Evolutionary conservation across 2,888 invertebrate species (phyloP).

Genomic region (Eristalis arbustorum): DNA sequence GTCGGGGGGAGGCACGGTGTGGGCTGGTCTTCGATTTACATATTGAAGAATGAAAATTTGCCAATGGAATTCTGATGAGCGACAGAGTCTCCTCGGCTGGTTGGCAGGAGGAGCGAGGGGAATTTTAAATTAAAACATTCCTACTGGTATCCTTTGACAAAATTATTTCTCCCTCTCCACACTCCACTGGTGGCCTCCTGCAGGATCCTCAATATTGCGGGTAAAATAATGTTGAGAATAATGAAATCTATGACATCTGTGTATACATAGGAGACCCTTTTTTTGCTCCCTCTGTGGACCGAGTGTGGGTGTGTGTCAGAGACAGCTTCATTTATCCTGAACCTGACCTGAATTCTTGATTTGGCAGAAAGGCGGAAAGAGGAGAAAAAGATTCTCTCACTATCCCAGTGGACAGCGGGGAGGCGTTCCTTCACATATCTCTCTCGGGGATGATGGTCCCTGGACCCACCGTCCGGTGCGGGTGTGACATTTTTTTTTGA

Average conservation of each 20-base stretch:
- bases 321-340: slow-evolving; percentile 64
- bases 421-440: not conserved
- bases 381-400: slow-evolving; percentile 36
- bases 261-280: slow-evolving; percentile 32
- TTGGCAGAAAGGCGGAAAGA: not conserved
- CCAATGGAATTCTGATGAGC: slow-evolving; percentile 69
- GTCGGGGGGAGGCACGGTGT: not conserved
- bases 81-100: slow-evolving; percentile 30
- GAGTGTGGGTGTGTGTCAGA: not conserved
- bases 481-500: not conserved
- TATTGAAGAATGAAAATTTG: slow-evolving; percentile 68
- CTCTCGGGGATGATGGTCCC: not conserved
- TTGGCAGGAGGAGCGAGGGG: slow-evolving; percentile 19
- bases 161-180: slow-evolving; percentile 44
- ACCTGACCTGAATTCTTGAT: slow-evolving; percentile 69
- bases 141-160: slow-evolving; percentile 65
- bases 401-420: slow-evolving; percentile 8
- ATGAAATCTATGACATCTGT: slow-evolving; percentile 65
- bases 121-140: slow-evolving; percentile 68
- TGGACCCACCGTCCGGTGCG: not conserved
- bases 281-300: not conserved
- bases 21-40: slow-evolving; percentile 58
- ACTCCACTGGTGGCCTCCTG: slow-evolving; percentile 9
- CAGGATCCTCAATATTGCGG: slow-evolving; percentile 58
- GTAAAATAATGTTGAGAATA: slow-evolving; percentile 55